A percentile compares a stretch with the other conserved stretches of the same genome.
Evolutionary conservation across 1,140 invertebrate genomes (phyloP).

Genomic region (Eurosta solidaginis): DNA sequence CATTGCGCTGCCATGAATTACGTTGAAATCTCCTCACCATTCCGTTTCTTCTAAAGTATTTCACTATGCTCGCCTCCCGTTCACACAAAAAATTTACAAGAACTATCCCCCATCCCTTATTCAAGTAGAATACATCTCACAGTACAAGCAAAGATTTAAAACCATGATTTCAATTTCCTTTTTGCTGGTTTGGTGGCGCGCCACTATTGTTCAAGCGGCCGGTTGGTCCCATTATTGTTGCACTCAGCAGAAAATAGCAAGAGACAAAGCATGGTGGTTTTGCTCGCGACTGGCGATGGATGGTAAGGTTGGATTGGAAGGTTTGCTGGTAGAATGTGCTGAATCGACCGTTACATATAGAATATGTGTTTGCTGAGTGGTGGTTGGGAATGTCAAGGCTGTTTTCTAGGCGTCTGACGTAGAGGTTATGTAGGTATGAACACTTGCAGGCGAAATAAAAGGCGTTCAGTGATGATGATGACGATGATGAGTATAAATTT

Average conservation of each 20-base stretch:
- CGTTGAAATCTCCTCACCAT: too few species aligned
- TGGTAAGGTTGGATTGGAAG: background rate
- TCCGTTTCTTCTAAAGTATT: too few species aligned
- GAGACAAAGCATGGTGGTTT: too few species aligned
- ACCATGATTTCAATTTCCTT: background rate
- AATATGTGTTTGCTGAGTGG: conserved; percentile 8
- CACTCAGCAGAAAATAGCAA: too few species aligned
- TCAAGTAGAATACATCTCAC: too few species aligned
- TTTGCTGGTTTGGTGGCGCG: background rate
- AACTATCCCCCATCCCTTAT: too few species aligned
- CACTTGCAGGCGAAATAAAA: too few species aligned
- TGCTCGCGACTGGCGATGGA: too few species aligned
- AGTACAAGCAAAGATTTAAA: background rate
- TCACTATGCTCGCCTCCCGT: too few species aligned
- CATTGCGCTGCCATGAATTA: too few species aligned
- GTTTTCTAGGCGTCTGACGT: background rate
- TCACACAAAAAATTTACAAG: too few species aligned
- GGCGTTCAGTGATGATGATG: conserved; percentile 22
- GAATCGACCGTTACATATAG: conserved; percentile 7
- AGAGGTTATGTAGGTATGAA: background rate
- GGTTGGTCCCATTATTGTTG: background rate
- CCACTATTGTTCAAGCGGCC: background rate
- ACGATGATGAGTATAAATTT: too few species aligned
- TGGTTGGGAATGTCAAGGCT: conserved; percentile 15
- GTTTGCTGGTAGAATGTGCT: background rate